Evolutionary conservation across 2,113 vertebrate genomes (phyloP).

Genomic region (Donacobius atricapilla): DNA sequence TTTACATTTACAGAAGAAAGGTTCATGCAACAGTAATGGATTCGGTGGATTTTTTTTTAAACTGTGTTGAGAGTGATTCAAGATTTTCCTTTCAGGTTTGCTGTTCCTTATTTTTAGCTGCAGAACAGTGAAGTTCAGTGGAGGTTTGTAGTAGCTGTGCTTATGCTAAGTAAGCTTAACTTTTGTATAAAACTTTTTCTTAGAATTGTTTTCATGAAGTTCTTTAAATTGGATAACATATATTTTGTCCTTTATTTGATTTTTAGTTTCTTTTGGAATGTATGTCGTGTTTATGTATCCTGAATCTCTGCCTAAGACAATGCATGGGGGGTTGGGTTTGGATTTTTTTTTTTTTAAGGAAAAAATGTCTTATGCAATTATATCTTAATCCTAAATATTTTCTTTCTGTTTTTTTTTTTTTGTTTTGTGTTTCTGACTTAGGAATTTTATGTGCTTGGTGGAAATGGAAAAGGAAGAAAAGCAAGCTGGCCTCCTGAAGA

Average conservation of each 20-base stretch:
- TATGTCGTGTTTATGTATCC: not conserved
- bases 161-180: not conserved
- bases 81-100: not conserved
- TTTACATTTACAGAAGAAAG: not conserved
- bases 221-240: not conserved
- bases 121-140: not conserved
- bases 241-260: not conserved
- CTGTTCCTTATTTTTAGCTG: not conserved
- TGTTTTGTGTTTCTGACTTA: conserved; percentile 18
- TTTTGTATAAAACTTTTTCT: not conserved
- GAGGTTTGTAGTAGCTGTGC: not conserved
- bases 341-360: not conserved
- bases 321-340: not conserved
- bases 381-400: not conserved
- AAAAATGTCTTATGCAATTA: not conserved
- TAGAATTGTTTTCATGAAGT: not conserved
- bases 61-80: not conserved
- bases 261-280: not conserved
- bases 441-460: conserved; percentile 48
- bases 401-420: not conserved
- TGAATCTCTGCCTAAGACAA: not conserved
- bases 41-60: not conserved
- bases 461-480: conserved; percentile 60
- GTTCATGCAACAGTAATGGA: not conserved
- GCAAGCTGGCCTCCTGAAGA: conserved; percentile 12